Evolutionary conservation across 1,140 invertebrate genomes (phyloP).

Genomic region (Heliconius hermathena): DNA sequence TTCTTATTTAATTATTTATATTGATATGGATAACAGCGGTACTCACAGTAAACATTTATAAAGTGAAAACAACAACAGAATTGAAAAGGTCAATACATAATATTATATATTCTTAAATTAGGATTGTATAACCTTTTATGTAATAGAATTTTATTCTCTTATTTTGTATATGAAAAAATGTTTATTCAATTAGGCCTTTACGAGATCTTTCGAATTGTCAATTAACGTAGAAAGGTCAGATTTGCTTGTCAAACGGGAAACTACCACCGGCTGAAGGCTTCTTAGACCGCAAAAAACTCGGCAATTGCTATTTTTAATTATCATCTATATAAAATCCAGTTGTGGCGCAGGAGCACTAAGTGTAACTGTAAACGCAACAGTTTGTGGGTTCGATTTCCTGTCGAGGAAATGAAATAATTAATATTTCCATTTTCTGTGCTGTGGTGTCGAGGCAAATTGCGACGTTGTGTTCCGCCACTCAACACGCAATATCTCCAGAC

Average conservation of each 20-base stretch:
- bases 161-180: not conserved
- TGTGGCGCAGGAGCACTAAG: no score
- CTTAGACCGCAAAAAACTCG: not conserved
- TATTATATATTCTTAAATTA: slow-evolving; percentile 5
- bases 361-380: no score
- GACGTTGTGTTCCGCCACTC: no score
- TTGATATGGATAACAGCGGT: not conserved
- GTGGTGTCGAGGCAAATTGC: no score
- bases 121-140: slow-evolving; percentile 30
- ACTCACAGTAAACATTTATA: not conserved
- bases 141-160: slow-evolving; percentile 13
- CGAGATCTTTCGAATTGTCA: not conserved
- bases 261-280: not conserved
- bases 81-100: slow-evolving; percentile 10
- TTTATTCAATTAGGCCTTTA: not conserved
- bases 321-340: not conserved
- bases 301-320: not conserved
- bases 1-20: no score
- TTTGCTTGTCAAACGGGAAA: not conserved
- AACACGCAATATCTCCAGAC: no score
- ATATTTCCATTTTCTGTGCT: no score
- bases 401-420: no score
- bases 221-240: not conserved
- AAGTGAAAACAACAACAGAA: not conserved
- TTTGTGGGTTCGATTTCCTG: no score